Base-by-base conservation (phyloP, 2,888 invertebrate species). In the Timema cristinae region DNA sequence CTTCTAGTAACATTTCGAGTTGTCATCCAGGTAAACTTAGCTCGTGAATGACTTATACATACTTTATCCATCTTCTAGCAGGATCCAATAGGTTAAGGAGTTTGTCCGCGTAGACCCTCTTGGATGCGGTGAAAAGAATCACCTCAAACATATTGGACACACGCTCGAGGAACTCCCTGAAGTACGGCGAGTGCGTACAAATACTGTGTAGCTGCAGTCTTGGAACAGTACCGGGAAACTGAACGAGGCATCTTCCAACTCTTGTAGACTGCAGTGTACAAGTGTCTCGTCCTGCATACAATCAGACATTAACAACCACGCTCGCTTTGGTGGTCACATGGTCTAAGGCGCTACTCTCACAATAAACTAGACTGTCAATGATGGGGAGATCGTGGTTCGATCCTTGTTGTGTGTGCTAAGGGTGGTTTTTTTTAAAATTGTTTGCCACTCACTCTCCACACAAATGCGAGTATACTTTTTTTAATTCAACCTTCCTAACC, bases 111-210 rank as follows among this genome's bases (percentile, higher is more conserved):
- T 97, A 98, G 66, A 97, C 95, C 68, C 95, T 88, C 84, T 97
- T 97, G 79, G 95, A 95, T 61, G 97, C 97, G 0, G 97, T 98
- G 85, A 98, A 98, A 71, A 97, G 84, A 70, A 97, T 96, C 48
- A 97, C 95, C 83, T 97, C 97, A 83, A 93, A 97, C 73, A 91
- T 81, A 8, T 91, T 88, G 0, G 95, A 93, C 56, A 96, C 92
- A 73, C 91, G 89, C 78, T 96, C 93, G 77, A 98, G 86, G 83
- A 98, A 98, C 84, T 97, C 95, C 9, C 91, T 89, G 83, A 97
- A 95, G 82, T 88, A 93, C 0, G 97, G 97, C 97, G 87, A 0
- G 97, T 95, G 77, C 97, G 88, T 1, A 97, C 97, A 82, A 91
- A 86, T 77, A 90, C 92, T 48, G 91, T 92, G 81, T 97, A 97